Percentiles rank a stretch among this genome's conserved stretches.
Conservation (phyloP, 2,113 vertebrate genomes). For the Etheostoma cragini region DNA sequence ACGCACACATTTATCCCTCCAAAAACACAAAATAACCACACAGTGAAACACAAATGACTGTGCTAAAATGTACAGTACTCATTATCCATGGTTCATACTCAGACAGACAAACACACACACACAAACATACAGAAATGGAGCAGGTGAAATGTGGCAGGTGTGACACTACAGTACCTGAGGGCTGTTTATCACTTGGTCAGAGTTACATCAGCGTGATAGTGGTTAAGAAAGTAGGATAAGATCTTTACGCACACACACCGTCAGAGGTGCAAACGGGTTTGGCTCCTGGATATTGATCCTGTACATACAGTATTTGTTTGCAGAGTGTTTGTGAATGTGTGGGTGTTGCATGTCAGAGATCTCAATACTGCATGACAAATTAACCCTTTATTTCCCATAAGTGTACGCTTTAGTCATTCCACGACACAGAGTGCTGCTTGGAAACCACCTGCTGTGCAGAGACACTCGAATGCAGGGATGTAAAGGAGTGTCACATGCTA, state of each 20-base stretch:
- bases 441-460: slow-evolving; percentile 74
- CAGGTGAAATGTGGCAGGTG: slow-evolving; percentile 61
- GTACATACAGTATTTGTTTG: slow-evolving; percentile 36
- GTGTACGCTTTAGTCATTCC: slow-evolving; percentile 69
- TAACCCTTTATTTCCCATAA: slow-evolving; percentile 73
- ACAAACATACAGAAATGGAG: slow-evolving; percentile 11
- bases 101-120: slow-evolving; percentile 9
- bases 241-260: background rate
- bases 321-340: slow-evolving; percentile 42
- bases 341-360: slow-evolving; percentile 46
- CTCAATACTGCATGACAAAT: slow-evolving; percentile 63
- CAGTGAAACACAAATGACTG: background rate
- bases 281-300: slow-evolving; percentile 44
- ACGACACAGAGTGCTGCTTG: slow-evolving; percentile 55
- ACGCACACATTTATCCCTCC: background rate
- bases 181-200: slow-evolving; percentile 46
- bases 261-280: slow-evolving; percentile 22
- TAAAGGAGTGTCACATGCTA: slow-evolving; percentile 16
- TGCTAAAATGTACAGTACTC: background rate
- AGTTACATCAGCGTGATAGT: slow-evolving; percentile 10
- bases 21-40: background rate
- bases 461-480: slow-evolving; percentile 33
- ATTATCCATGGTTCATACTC: background rate
- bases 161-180: slow-evolving; percentile 13
- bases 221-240: slow-evolving; percentile 42